Percentiles rank a stretch among this genome's conserved stretches.
Conservation (phyloP, 2,888 invertebrate genomes). For the Pammene aurita region DNA sequence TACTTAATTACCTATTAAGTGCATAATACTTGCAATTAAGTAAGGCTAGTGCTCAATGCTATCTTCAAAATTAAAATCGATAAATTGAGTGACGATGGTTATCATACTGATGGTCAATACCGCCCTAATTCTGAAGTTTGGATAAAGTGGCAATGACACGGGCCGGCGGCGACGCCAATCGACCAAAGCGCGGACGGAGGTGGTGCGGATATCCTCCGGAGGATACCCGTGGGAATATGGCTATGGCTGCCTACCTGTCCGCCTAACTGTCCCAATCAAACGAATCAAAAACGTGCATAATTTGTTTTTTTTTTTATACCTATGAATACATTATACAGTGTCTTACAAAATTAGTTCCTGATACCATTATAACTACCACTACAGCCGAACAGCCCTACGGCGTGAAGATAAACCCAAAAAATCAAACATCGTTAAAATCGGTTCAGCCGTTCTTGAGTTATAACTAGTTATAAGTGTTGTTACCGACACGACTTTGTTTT, state of each 20-base stretch:
- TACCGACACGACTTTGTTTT: no score
- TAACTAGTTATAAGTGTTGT: no score
- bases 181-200: slow-evolving; percentile 40
- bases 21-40: background rate
- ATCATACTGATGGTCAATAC: background rate
- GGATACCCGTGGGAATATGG: slow-evolving; percentile 40
- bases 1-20: no score
- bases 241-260: slow-evolving; percentile 8
- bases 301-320: no score
- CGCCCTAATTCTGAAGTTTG: slow-evolving; percentile 15
- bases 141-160: slow-evolving; percentile 30
- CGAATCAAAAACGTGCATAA: background rate
- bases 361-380: no score
- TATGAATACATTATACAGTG: no score
- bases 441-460: no score
- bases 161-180: slow-evolving; percentile 43
- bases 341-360: no score
- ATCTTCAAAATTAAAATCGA: background rate
- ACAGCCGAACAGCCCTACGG: no score
- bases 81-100: background rate
- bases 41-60: background rate
- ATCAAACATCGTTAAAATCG: no score
- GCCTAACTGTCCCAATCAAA: background rate
- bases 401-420: no score
- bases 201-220: slow-evolving; percentile 56